Conservation (phyloP, 2,888 invertebrate species). For the Athalia circularis region DNA sequence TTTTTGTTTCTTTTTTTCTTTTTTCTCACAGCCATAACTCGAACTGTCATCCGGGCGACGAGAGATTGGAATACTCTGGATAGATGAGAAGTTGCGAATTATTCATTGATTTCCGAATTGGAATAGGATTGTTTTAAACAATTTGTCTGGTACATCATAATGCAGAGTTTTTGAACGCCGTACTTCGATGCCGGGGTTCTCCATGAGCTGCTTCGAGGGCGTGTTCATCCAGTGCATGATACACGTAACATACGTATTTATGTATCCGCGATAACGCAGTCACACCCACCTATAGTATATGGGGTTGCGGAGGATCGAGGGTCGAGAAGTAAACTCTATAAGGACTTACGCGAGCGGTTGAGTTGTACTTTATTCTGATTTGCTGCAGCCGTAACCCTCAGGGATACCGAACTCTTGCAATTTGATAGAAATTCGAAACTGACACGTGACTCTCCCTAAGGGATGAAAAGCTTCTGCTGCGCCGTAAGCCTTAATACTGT, state of each 20-base stretch:
- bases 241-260: background rate
- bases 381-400: background rate
- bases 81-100: no score
- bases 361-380: conserved; percentile 18
- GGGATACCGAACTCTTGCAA: background rate
- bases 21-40: no score
- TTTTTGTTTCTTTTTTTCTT: no score
- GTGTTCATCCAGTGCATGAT: no score
- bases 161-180: no score
- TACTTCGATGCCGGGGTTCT: no score
- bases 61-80: no score
- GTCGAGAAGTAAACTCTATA: background rate
- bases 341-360: background rate
- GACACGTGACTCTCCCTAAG: conserved; percentile 20
- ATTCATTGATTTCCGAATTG: no score
- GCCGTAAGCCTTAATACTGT: background rate
- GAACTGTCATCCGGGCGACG: no score
- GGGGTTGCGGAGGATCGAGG: background rate
- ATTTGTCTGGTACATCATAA: no score
- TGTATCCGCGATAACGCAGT: conserved; percentile 3
- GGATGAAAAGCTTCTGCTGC: background rate
- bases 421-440: conserved; percentile 42
- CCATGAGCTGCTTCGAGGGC: no score
- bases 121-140: no score
- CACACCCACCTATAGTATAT: conserved; percentile 6